Percentiles rank a stretch among this genome's conserved stretches.
Conservation (phyloP, 2,888 invertebrate genomes). For the Cryptus armator region DNA sequence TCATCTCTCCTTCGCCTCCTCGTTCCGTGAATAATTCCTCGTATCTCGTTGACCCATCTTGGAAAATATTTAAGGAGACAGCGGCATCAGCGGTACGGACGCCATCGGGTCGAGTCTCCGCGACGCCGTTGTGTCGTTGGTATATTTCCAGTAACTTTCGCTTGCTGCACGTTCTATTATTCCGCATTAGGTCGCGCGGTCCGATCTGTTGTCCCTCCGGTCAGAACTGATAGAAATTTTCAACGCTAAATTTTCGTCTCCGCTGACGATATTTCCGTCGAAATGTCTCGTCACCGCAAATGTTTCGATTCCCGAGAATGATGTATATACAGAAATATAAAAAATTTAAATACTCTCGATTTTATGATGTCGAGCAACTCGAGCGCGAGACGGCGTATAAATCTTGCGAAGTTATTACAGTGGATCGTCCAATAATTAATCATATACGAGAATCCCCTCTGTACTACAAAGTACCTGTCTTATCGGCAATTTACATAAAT, state of each 20-base stretch:
- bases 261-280: background rate
- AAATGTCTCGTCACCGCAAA: background rate
- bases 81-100: slow-evolving; percentile 36
- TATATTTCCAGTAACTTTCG: slow-evolving; percentile 12
- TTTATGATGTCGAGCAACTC: background rate
- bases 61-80: slow-evolving; percentile 72
- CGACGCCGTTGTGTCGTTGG: slow-evolving; percentile 16
- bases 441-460: background rate
- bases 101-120: slow-evolving; percentile 44
- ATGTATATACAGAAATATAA: background rate
- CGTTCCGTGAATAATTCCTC: slow-evolving; percentile 76
- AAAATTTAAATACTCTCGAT: background rate
- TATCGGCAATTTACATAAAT: slow-evolving; percentile 1
- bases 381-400: background rate
- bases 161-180: slow-evolving; percentile 2
- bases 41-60: slow-evolving; percentile 79
- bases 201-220: background rate
- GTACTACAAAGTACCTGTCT: background rate
- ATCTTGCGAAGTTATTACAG: background rate
- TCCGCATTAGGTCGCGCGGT: background rate
- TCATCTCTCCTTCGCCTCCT: slow-evolving; percentile 54
- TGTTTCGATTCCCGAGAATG: background rate
- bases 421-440: slow-evolving; percentile 13
- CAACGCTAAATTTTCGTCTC: background rate
- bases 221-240: background rate